Evolutionary conservation across 2,888 invertebrate genomes (phyloP).

Genomic region (Ischnus inquisitorius): DNA sequence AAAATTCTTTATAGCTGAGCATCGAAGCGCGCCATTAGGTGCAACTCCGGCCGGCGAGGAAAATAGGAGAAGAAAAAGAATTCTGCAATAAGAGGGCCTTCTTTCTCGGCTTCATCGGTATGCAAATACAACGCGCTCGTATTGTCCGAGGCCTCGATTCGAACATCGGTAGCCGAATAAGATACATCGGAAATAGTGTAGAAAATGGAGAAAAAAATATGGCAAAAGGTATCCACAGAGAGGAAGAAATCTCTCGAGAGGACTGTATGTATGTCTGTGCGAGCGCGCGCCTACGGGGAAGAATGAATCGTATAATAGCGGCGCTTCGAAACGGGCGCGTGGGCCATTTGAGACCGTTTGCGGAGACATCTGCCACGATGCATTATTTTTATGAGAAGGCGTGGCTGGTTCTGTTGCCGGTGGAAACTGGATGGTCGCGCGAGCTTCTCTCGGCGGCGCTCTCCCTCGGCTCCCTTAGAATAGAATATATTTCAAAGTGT

Average conservation of each 20-base stretch:
- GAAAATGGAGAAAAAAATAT: conserved; percentile 11
- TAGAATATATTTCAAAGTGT: conserved; percentile 48
- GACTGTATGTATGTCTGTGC: not conserved
- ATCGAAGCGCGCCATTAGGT: conserved; percentile 39
- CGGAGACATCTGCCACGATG: conserved; percentile 68
- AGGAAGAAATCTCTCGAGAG: conserved; percentile 3
- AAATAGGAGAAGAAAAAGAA: not conserved
- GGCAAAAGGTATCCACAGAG: conserved; percentile 5
- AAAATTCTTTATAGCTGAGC: conserved; percentile 58
- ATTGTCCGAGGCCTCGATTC: not conserved
- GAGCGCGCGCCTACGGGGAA: not conserved
- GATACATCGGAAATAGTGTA: not conserved
- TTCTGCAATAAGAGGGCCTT: not conserved
- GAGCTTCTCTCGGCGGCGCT: conserved; percentile 10
- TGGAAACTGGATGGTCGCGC: conserved; percentile 39
- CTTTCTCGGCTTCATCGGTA: not conserved
- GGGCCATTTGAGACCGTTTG: conserved; percentile 68
- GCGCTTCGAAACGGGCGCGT: conserved; percentile 49
- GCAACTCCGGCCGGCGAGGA: not conserved
- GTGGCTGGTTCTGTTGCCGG: conserved; percentile 44
- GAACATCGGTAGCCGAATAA: not conserved
- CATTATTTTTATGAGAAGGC: conserved; percentile 68
- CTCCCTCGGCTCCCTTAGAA: conserved; percentile 21
- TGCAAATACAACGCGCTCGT: not conserved
- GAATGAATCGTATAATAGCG: conserved; percentile 42